Percentiles rank a stretch among this genome's conserved stretches.
Conservation (phyloP, 2,797 vertebrate species). For the Mus caroli region DNA sequence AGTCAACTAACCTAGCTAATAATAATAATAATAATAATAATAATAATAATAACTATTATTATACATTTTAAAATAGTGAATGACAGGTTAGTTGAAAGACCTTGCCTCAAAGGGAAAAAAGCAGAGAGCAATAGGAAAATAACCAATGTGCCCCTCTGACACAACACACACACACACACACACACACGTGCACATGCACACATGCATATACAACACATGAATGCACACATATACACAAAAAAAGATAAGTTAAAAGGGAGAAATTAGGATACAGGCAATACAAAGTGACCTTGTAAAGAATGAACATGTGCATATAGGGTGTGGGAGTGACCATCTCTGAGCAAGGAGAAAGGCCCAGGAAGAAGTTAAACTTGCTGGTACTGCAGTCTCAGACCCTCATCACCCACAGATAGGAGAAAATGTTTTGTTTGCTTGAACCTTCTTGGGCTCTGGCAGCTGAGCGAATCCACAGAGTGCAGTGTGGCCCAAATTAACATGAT, state of each 20-base stretch:
- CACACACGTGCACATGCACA: background rate
- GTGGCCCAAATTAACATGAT: background rate
- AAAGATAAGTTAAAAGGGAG: background rate
- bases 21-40: background rate
- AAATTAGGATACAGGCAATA: background rate
- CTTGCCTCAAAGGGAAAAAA: background rate
- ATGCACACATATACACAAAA: background rate
- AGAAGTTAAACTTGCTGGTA: background rate
- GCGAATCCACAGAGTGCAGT: background rate
- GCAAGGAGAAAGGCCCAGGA: background rate
- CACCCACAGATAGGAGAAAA: background rate
- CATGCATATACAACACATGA: background rate
- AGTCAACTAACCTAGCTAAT: background rate
- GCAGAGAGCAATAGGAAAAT: background rate
- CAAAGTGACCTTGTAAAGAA: background rate
- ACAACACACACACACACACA: background rate
- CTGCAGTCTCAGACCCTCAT: background rate
- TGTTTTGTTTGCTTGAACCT: background rate
- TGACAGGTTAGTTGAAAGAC: background rate
- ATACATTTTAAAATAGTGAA: background rate
- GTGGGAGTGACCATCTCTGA: background rate
- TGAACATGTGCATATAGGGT: too few relatives aligned
- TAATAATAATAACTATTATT: background rate
- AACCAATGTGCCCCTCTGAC: background rate
- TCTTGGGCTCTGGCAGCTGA: background rate